Base-by-base conservation (phyloP, 1,140 invertebrate genomes). In the Latrodectus geometricus region DNA sequence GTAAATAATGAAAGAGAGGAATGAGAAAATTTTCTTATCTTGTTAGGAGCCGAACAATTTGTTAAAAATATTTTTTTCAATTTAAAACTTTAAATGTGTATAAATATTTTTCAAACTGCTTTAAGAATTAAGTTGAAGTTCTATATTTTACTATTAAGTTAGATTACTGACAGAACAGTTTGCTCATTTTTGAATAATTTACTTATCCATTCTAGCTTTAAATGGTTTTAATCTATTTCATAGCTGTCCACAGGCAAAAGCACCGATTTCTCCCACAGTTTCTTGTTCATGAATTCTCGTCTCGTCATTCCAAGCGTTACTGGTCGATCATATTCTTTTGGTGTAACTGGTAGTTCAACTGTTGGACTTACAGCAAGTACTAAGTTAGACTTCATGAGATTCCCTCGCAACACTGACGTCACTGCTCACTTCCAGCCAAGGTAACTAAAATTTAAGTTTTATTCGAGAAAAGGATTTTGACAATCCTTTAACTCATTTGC, bases 251-350 rank as follows among this genome's bases (percentile, higher is more conserved):
- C 50, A n/a, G 85, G 15, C n/a, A 75, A 74, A 35, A 74, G 15
- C 2, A 17, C 69, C 8, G 85, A 87, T 17, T 80, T 74, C 23
- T 79, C 85, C 35, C 85, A 87, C 54, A 87, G 77, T 54, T 87
- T 96, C 5, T 14, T 87, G 17, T 95, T 97, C 90, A 89, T 97
- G 50, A 96, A 97, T 86, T 92, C 93, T 8, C 94, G 96, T 89
- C 89, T 96, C 0, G 91, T 94, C 8, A 95, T 97, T 89, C 96
- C 96, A 17, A 97, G 96, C 0, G 93, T 94, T 56, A 91, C 94
- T 79, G 97, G 97, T 91, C 91, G 96, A 14, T 94, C 96, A 0
- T 90, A 97, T 4, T 94, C 94, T 61, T 90, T 97, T 0, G 93
- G 93, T 54, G 91, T 95, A 0, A 93, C 95, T 88, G 96, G 95